A percentile compares a stretch with the other conserved stretches of the same genome.
Conservation (phyloP, 2,888 invertebrate genomes). For the Tiphia femorata region DNA sequence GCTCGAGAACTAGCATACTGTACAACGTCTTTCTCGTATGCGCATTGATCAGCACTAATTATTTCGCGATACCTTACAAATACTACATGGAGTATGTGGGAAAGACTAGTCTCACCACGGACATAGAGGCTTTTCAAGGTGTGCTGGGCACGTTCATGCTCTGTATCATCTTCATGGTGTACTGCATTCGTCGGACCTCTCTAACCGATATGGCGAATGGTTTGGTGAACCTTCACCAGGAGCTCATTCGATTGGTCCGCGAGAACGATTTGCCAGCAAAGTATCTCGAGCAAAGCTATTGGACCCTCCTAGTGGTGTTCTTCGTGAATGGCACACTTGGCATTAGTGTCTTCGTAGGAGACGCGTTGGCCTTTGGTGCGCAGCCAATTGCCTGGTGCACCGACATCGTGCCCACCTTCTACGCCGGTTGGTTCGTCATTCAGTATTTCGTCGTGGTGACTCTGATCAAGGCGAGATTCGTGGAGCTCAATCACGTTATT, state of each 20-base stretch:
- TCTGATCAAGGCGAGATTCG: not conserved
- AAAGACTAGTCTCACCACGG: constrained; percentile 9
- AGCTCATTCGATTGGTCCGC: too few species aligned
- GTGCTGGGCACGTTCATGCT: constrained; percentile 15
- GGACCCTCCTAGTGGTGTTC: too few species aligned
- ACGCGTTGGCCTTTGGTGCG: too few species aligned
- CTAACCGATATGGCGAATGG: constrained; percentile 22
- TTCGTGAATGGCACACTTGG: too few species aligned
- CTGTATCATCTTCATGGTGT: constrained; percentile 4
- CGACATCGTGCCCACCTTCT: not conserved
- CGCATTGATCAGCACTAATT: constrained; percentile 7
- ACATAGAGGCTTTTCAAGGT: constrained; percentile 20
- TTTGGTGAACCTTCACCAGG: constrained; percentile 8
- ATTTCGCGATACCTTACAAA: constrained; percentile 3
- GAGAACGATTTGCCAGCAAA: too few species aligned
- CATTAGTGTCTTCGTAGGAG: too few species aligned
- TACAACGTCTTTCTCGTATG: constrained; percentile 31
- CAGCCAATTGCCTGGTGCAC: not conserved
- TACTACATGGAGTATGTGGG: not conserved
- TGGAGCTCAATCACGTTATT: not conserved
- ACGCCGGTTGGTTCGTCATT: not conserved
- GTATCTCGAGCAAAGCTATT: too few species aligned
- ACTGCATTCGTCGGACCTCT: constrained; percentile 18
- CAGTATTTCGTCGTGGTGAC: not conserved
- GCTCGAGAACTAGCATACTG: constrained; percentile 10